A percentile compares a stretch with the other conserved stretches of the same genome.
phyloP scores from a whole-genome alignment of 2,797 vertebrate species.

The Pseudocheirus occidentalis region DNA sequence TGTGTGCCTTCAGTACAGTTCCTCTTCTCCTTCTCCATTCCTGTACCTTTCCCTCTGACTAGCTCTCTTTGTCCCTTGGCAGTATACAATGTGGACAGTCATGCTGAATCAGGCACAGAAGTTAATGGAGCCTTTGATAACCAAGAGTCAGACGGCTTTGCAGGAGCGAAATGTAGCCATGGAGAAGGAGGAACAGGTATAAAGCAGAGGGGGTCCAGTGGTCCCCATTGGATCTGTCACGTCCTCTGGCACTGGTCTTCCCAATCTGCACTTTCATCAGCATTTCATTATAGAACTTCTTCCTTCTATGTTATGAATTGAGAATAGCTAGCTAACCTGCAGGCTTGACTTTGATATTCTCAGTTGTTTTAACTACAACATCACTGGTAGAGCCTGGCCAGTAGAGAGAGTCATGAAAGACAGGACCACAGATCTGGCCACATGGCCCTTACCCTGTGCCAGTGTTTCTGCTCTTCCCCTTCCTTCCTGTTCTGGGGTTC shows the following conservation, averaged over 20 bases:
- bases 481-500: conserved; percentile 32
- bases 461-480: conserved; percentile 46
- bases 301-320: conserved; percentile 27
- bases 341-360: not conserved
- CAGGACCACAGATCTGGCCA: not conserved
- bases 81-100: conserved; percentile 73
- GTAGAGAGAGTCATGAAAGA: not conserved
- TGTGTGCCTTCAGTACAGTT: conserved; percentile 22
- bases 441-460: conserved; percentile 14
- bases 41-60: not conserved
- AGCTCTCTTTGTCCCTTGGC: conserved; percentile 32
- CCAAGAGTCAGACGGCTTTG: conserved; percentile 82
- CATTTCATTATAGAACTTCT: conserved; percentile 16
- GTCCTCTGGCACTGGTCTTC: conserved; percentile 5
- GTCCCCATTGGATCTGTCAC: not conserved
- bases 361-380: not conserved
- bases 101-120: conserved; percentile 83
- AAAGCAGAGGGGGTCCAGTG: not conserved
- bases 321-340: conserved; percentile 11
- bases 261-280: not conserved
- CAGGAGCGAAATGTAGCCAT: conserved; percentile 80
- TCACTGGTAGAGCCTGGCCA: not conserved
- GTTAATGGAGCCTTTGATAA: conserved; percentile 83
- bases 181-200: conserved; percentile 74
- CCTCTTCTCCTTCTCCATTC: conserved; percentile 1